These are phyloP conservation scores for Palloptera scutellata DNA, from an alignment of 2,888 invertebrate genomes.

Conservation along the genomic window DNA sequence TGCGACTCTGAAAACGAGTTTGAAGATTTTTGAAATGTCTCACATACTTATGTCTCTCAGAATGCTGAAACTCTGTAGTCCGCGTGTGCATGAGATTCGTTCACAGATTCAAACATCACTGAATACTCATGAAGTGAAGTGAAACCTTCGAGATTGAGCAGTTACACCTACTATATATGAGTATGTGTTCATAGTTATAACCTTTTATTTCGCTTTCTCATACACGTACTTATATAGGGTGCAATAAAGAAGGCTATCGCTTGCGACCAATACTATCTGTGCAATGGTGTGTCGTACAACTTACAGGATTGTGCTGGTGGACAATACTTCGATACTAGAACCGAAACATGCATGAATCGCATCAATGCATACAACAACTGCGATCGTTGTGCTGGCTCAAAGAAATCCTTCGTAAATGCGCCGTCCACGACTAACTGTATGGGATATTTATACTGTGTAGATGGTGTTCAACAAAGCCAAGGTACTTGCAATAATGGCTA, in stretches of 20 bases:
- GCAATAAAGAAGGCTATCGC: conserved; percentile 23
- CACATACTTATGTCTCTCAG: too few relatives aligned
- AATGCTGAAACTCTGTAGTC: too few relatives aligned
- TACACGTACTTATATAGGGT: conserved; percentile 1
- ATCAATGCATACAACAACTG: conserved; percentile 46
- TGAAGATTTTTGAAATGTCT: too few relatives aligned
- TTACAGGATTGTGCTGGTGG: conserved; percentile 37
- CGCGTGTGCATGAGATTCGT: too few relatives aligned
- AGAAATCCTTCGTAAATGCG: conserved; percentile 43
- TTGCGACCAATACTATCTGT: conserved; percentile 45
- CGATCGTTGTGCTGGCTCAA: conserved; percentile 47
- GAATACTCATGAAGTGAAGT: too few relatives aligned
- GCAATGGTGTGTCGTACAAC: conserved; percentile 36
- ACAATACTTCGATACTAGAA: conserved; percentile 41
- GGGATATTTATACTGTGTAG: conserved; percentile 43
- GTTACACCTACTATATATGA: too few relatives aligned
- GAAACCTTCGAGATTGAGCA: too few relatives aligned
- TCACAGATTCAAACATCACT: too few relatives aligned
- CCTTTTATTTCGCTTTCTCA: too few relatives aligned
- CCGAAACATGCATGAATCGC: conserved; percentile 41
- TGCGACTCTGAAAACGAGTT: too few relatives aligned
- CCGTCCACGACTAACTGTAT: conserved; percentile 41
- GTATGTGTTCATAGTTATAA: too few relatives aligned
- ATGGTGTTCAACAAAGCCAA: conserved; percentile 38
- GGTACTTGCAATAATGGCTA: conserved; percentile 41